These are phyloP conservation scores for Microplitis manilae DNA, from an alignment of 2,888 invertebrate species.

Conservation along the genomic window DNA sequence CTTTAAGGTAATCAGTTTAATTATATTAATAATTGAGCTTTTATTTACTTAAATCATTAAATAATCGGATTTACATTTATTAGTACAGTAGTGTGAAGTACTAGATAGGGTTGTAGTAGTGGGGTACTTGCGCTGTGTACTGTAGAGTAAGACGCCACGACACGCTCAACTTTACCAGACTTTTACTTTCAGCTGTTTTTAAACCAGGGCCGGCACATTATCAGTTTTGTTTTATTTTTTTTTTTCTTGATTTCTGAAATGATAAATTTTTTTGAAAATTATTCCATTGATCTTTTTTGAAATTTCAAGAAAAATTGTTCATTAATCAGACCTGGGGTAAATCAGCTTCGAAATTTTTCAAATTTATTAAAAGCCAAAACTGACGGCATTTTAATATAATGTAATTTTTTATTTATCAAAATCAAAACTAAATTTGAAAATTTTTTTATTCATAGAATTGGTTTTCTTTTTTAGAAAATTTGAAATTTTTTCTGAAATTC, in stretches of 20 bases:
- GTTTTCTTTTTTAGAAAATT: too few species aligned
- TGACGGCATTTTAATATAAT: too few species aligned
- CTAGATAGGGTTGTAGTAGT: not conserved
- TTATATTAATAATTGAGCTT: not conserved
- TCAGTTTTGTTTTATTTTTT: slow-evolving; percentile 3
- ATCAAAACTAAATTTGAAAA: too few species aligned
- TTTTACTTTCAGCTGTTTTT: slow-evolving; percentile 55
- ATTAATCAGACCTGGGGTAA: too few species aligned
- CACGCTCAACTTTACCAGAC: slow-evolving; percentile 49
- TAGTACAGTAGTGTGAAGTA: slow-evolving; percentile 10
- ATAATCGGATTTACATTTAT: not conserved
- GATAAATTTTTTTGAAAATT: not conserved
- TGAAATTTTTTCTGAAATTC: too few species aligned
- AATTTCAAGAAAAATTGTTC: not conserved
- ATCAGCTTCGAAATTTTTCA: too few species aligned
- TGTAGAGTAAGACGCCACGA: slow-evolving; percentile 29
- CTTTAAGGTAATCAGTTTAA: slow-evolving; percentile 20
- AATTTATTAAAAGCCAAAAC: too few species aligned
- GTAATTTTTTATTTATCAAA: too few species aligned
- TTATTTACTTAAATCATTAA: not conserved
- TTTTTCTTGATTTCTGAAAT: not conserved
- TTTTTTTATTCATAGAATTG: too few species aligned
- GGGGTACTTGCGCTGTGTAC: slow-evolving; percentile 20
- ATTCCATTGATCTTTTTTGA: not conserved
- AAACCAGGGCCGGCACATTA: slow-evolving; percentile 55